Evolutionary conservation across 2,113 vertebrate species (phyloP).

Genomic region (Myotis yumanensis): DNA sequence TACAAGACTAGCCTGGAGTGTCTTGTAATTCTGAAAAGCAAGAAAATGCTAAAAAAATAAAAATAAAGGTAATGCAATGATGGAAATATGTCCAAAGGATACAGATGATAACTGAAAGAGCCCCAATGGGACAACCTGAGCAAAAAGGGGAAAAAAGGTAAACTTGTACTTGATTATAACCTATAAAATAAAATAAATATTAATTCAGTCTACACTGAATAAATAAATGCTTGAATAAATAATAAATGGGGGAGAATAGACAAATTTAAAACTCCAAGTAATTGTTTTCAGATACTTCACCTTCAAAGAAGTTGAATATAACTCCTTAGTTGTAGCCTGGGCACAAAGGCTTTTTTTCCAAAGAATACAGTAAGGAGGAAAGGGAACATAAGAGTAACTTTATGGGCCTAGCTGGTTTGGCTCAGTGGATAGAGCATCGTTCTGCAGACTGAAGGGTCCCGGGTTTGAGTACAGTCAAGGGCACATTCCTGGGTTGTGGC

Average conservation of each 20-base stretch:
- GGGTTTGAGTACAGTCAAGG: too few relatives aligned
- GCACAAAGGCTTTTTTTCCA: background rate
- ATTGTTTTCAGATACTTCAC: background rate
- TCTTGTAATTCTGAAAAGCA: background rate
- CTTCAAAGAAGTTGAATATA: background rate
- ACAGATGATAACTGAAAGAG: background rate
- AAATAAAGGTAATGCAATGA: background rate
- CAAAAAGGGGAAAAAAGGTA: background rate
- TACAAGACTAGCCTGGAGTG: background rate
- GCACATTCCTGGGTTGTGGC: too few relatives aligned
- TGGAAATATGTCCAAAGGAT: background rate
- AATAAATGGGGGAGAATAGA: background rate
- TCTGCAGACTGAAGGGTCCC: too few relatives aligned
- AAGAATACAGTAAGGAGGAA: background rate
- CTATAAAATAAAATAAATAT: background rate
- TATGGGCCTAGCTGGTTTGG: too few relatives aligned
- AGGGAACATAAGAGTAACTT: background rate
- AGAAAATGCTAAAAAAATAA: background rate
- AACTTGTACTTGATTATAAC: background rate
- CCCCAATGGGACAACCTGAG: background rate
- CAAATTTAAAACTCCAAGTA: background rate
- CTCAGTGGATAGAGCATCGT: too few relatives aligned
- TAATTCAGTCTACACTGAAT: background rate
- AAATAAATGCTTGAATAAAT: background rate
- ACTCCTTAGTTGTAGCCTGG: background rate